These are phyloP conservation scores for Arctopsyche grandis DNA, from an alignment of 1,140 invertebrate genomes.

Conservation along the genomic window DNA sequence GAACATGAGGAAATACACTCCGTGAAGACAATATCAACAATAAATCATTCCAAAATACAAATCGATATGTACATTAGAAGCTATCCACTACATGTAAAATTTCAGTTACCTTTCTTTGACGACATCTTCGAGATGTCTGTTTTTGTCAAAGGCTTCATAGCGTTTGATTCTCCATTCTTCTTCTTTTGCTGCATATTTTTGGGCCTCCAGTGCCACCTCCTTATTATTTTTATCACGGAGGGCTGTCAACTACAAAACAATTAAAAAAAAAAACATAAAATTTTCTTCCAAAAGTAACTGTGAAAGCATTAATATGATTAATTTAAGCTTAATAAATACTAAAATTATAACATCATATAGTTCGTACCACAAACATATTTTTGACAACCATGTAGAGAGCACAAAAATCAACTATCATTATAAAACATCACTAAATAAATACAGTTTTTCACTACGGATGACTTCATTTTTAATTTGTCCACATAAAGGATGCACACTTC, in stretches of 20 bases:
- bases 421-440: slow-evolving; percentile 13
- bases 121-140: slow-evolving; percentile 67
- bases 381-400: slow-evolving; percentile 41
- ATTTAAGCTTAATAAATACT: no score
- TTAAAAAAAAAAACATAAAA: slow-evolving; percentile 21
- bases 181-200: slow-evolving; percentile 58
- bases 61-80: no score
- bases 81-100: no score
- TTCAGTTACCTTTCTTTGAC: slow-evolving; percentile 64
- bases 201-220: slow-evolving; percentile 57
- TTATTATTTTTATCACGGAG: slow-evolving; percentile 61
- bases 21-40: no score
- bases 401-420: slow-evolving; percentile 28
- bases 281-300: no score
- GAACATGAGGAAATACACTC: not conserved
- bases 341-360: no score
- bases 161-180: slow-evolving; percentile 67
- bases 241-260: slow-evolving; percentile 63
- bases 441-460: no score
- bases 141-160: slow-evolving; percentile 68
- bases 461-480: not conserved
- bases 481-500: not conserved
- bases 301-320: no score
- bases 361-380: slow-evolving; percentile 47
- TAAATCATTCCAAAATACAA: no score